Evolutionary conservation across 2,113 vertebrate genomes (phyloP), one percentile per base, ranked within the genome.

Genomic region (Cephalopholis sonnerati): DNA sequence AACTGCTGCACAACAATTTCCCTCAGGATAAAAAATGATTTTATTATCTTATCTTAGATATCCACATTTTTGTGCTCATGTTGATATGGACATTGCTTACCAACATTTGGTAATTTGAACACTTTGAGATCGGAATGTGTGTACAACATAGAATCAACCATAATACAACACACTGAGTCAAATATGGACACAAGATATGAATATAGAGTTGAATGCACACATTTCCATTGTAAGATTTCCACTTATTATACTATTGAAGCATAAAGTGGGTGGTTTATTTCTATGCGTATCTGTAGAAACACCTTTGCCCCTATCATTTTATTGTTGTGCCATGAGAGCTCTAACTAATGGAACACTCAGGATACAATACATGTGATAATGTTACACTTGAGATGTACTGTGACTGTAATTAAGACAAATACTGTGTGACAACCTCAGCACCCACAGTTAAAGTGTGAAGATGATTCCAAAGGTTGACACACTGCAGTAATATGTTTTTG

Each of bases 401-500:
- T 55, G 36, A 64, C 20, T 36, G 62, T 18, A 5, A 25, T 17
- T 20, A 54, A 71, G 17, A 6, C n/a, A 32, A 53, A 65, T 15
- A 69, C 48, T 17, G 11, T 4, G 20, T 7, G 29, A 54, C 17
- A 44, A 2, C 32, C 48, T 15, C 27, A 20, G 44, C 3, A 10
- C 32, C 13, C 36, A 11, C 36, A 25, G 39, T n/a, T 41, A 59
- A 61, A 25, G 36, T 36, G 32, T 41, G 57, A 12, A 44, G 20
- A 87, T 79, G 32, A 78, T 61, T 68, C 32, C 54, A 79, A 48
- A 65, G 63, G 58, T 54, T 62, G 61, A 81, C 29, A 53, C 6
- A 9, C 20, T 25, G 54, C 59, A 22, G 39, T n/a, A 8, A 3
- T n/a, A 4, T 41, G 0, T 65, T 20, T 24, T 25, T 24, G n/a